phyloP scores from a whole-genome alignment of 92 coral and sea anemone species.

The Parazoanthus atlanticus region DNA sequence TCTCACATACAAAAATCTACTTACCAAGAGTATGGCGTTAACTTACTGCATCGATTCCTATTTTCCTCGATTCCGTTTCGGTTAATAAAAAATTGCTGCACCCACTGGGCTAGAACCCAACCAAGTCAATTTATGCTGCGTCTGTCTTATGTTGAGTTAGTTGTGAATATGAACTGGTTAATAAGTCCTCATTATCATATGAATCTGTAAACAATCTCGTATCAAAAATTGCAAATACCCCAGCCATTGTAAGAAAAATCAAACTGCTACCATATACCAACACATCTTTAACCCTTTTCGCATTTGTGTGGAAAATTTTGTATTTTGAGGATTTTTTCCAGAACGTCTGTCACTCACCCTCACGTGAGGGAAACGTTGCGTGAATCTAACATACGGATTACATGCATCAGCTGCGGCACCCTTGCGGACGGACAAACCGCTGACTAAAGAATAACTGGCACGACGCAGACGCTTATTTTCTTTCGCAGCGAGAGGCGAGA shows the following conservation, averaged over 20 bases:
- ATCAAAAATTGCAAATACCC: neutral
- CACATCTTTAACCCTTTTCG: neutral
- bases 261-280: neutral
- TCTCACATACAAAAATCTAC: neutral
- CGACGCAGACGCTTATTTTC: neutral
- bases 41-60: neutral
- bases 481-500: too few species aligned
- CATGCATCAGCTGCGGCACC: conserved; percentile 18
- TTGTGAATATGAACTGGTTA: conserved; percentile 39
- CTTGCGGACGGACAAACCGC: conserved; percentile 18
- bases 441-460: neutral
- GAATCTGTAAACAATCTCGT: conserved; percentile 31
- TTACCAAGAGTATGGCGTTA: neutral
- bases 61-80: neutral
- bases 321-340: neutral
- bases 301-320: neutral
- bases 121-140: conserved; percentile 37
- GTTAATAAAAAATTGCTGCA: neutral
- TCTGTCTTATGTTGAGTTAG: conserved; percentile 21
- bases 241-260: neutral
- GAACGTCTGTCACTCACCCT: neutral
- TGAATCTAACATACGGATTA: neutral
- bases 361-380: neutral
- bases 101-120: conserved; percentile 25
- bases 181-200: conserved; percentile 39